Percentiles rank a stretch among this genome's conserved stretches.
Evolutionary conservation across 2,113 vertebrate species (phyloP).

Genomic region (Misgurnus mizolepis): DNA sequence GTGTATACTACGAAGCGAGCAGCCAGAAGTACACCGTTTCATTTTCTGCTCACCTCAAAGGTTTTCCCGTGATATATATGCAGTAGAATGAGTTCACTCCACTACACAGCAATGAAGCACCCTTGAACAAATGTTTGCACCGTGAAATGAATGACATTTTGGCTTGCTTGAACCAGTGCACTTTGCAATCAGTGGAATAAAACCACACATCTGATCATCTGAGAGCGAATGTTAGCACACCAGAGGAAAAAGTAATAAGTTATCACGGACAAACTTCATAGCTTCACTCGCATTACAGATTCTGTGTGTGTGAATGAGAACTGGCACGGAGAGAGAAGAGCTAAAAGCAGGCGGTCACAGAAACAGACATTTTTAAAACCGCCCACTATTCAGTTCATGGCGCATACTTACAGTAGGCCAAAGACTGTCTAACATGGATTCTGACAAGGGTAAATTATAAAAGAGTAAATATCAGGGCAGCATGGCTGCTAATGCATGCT

Average conservation of each 20-base stretch:
- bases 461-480: slow-evolving; percentile 17
- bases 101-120: slow-evolving; percentile 8
- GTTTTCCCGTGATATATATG: slow-evolving; percentile 39
- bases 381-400: slow-evolving; percentile 42
- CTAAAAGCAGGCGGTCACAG: slow-evolving; percentile 60
- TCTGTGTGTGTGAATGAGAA: not conserved
- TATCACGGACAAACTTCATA: not conserved
- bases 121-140: slow-evolving; percentile 27
- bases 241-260: not conserved
- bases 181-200: slow-evolving; percentile 32
- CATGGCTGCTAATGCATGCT: slow-evolving; percentile 9
- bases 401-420: slow-evolving; percentile 15
- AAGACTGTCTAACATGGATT: slow-evolving; percentile 12
- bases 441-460: slow-evolving; percentile 29
- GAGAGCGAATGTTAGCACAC: slow-evolving; percentile 36
- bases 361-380: slow-evolving; percentile 52
- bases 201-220: slow-evolving; percentile 25
- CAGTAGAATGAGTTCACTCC: slow-evolving; percentile 31
- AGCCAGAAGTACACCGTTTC: not conserved
- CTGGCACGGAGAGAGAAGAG: slow-evolving; percentile 38
- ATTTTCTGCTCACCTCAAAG: slow-evolving; percentile 30
- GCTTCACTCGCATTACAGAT: not conserved
- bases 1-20: not conserved
- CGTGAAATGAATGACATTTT: slow-evolving; percentile 38
- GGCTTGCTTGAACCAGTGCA: slow-evolving; percentile 29